Conservation (phyloP, 2,113 vertebrate genomes). For the Barnardius zonarius region DNA sequence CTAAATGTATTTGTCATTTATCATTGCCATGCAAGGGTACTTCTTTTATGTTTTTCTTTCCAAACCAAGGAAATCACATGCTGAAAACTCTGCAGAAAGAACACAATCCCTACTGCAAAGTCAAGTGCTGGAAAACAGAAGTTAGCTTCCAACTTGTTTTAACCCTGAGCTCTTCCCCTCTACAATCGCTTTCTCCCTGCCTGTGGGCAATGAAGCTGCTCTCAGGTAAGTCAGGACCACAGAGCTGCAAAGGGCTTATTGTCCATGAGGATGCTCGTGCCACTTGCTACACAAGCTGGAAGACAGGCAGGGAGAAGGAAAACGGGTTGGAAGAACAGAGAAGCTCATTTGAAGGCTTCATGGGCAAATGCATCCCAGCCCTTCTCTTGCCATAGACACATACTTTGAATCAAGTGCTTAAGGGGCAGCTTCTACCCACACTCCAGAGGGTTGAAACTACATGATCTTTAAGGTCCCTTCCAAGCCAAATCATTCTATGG, state of each 20-base stretch:
- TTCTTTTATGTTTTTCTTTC: not conserved
- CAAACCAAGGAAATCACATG: not conserved
- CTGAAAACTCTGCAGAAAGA: not conserved
- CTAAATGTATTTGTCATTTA: not conserved
- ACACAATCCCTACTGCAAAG: not conserved
- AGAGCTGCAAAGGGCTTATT: not conserved
- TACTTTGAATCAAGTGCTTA: not conserved
- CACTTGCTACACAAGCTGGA: not conserved
- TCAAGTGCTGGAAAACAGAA: not conserved
- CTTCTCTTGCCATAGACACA: not conserved
- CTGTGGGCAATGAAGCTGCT: not conserved
- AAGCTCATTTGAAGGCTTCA: not conserved
- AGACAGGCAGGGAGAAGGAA: not conserved
- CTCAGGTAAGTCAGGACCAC: not conserved
- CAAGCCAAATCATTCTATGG: not conserved
- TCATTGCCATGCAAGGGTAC: not conserved
- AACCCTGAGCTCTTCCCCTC: not conserved
- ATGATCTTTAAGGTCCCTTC: not conserved
- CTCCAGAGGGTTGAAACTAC: not conserved
- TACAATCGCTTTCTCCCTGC: fast-evolving
- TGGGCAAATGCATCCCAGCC: not conserved
- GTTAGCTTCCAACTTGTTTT: not conserved
- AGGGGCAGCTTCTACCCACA: not conserved
- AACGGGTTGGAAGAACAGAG: not conserved
- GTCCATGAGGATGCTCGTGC: not conserved